Percentiles rank a stretch among this genome's conserved stretches.
Conservation (phyloP, 2,797 vertebrate species). For the Phataginus tricuspis region DNA sequence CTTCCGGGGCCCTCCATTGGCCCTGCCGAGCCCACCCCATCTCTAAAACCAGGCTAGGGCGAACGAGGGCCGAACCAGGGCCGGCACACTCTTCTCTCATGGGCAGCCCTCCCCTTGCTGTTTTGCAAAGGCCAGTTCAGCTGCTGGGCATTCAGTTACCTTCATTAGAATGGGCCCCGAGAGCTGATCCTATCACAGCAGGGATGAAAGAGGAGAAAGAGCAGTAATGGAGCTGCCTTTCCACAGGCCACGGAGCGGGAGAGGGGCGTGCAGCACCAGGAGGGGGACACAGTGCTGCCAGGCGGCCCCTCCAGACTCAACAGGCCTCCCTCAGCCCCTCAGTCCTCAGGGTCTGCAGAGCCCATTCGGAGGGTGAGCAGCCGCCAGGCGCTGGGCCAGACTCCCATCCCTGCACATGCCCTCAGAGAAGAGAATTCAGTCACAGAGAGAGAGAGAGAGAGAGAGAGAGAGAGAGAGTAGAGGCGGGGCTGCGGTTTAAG, state of each 20-base stretch:
- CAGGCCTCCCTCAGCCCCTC: background rate
- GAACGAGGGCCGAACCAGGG: too few species aligned
- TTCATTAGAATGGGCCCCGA: conserved; percentile 76
- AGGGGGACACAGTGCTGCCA: background rate
- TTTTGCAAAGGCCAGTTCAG: conserved; percentile 54
- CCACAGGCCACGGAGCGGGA: background rate
- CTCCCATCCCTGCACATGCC: background rate
- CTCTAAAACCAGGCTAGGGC: conserved; percentile 43
- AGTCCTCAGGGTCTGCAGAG: background rate
- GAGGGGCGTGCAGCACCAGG: fast-evolving
- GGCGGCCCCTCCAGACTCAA: background rate
- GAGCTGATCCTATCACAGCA: conserved; percentile 55
- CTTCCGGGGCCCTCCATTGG: conserved; percentile 6
- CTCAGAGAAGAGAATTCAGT: background rate
- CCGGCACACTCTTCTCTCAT: background rate
- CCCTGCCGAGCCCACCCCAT: background rate
- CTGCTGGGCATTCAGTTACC: conserved; percentile 68
- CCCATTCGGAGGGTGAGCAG: background rate
- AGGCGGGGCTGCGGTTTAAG: background rate
- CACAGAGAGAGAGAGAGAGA: background rate
- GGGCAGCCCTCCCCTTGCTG: conserved; percentile 50
- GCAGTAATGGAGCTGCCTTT: background rate
- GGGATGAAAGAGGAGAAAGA: conserved; percentile 38
- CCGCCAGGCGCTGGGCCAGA: background rate
- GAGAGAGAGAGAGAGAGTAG: background rate